Conservation (phyloP, 2,113 vertebrate species). For the Zosterops pallidus region DNA sequence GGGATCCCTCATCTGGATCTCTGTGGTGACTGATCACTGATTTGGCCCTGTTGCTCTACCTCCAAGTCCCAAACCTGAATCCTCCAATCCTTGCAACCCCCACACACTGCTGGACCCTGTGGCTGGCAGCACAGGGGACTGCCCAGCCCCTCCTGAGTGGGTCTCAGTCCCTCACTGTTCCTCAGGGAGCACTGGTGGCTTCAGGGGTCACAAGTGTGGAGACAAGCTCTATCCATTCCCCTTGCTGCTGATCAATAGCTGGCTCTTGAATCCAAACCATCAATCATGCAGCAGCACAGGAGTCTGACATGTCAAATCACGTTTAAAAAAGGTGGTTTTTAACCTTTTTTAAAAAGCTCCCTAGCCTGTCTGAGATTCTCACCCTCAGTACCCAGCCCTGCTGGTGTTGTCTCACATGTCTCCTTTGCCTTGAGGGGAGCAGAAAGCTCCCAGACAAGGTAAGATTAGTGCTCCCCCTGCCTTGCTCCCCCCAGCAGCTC, state of each 20-base stretch:
- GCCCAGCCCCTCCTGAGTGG: not conserved
- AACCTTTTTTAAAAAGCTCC: not conserved
- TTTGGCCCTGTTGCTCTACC: not conserved
- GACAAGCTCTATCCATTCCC: not conserved
- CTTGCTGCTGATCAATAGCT: not conserved
- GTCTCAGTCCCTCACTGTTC: not conserved
- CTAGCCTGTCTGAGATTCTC: not conserved
- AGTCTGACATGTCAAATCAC: not conserved
- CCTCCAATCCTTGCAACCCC: not conserved
- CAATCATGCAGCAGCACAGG: not conserved
- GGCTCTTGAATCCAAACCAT: not conserved
- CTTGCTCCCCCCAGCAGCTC: not conserved
- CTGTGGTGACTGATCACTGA: not conserved
- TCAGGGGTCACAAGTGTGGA: not conserved
- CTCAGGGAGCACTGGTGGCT: not conserved
- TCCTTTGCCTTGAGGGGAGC: not conserved
- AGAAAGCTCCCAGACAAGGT: not conserved
- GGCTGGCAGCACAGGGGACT: not conserved
- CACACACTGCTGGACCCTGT: not conserved
- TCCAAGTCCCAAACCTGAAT: not conserved
- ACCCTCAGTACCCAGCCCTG: not conserved
- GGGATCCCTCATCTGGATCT: not conserved
- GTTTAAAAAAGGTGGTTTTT: not conserved
- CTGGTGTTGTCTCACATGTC: too few relatives aligned
- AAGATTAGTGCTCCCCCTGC: not conserved